These are phyloP conservation scores for Salvelinus fontinalis DNA, from an alignment of 2,113 vertebrate species.

Conservation along the genomic window DNA sequence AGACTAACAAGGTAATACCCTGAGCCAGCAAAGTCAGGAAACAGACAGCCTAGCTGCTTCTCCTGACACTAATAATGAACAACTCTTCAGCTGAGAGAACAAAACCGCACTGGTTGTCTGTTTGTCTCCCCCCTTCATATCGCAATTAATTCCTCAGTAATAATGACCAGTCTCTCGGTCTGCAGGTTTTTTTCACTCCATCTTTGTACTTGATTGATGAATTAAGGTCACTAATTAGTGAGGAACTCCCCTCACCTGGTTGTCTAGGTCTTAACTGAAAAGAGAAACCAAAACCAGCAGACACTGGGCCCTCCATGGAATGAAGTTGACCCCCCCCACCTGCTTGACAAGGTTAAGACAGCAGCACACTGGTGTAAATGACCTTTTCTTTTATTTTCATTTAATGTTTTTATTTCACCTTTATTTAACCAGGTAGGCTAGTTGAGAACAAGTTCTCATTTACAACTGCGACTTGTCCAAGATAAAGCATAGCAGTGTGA, in stretches of 20 bases:
- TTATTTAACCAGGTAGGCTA: no score
- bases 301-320: no score
- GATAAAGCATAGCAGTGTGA: no score
- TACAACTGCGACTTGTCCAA: no score
- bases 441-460: no score
- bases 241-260: no score
- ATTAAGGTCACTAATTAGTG: no score
- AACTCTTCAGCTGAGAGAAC: constrained; percentile 30
- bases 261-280: no score
- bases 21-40: constrained; percentile 60
- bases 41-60: constrained; percentile 12
- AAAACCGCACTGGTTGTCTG: not conserved
- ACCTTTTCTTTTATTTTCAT: not conserved
- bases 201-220: no score
- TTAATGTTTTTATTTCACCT: no score
- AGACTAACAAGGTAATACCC: constrained; percentile 63
- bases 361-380: constrained; percentile 28
- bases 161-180: not conserved
- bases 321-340: constrained; percentile 14
- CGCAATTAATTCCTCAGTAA: not conserved
- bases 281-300: no score
- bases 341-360: constrained; percentile 11
- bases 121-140: not conserved
- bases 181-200: no score
- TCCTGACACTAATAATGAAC: constrained; percentile 42